Evolutionary conservation across 2,113 vertebrate species (phyloP), one percentile per base, ranked within the genome.

Genomic region (Theristicus caerulescens): DNA sequence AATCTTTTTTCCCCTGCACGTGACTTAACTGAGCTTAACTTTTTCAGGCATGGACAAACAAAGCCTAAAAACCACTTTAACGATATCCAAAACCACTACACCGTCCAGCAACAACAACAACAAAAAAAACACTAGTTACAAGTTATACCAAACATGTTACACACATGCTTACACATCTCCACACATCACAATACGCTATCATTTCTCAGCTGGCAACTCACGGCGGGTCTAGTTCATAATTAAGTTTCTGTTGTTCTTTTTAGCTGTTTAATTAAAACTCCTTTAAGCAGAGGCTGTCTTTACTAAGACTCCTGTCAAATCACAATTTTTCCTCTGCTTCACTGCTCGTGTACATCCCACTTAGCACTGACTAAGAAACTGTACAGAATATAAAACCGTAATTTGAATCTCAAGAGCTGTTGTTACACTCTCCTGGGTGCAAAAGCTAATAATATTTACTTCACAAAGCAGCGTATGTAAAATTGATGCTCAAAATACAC

Each of bases 201-300:
- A 18, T 3, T 49, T 81, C 96, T 71, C 87, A 94, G 89, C 72
- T 96, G 89, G 90, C 84, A 82, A 82, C 69, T 83, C 90, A n/a
- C 1, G 5, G 86, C 36, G 2, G 67, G 52, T 71, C 94, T 38
- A 67, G 58, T 21, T 85, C 21, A 4, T 51, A 78, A 84, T 86
- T 91, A 92, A 86, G 67, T 88, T 95, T 94, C 67, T 72, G 83
- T 86, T 96, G 78, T 82, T 96, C 90, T 93, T 88, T 90, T 94
- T 82, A 78, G 85, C 78, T 90, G 73, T 90, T 94, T 95, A 92
- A 96, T 96, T 95, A 95, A 96, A 94, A 96, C 78, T 90, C 90
- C 51, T 70, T 79, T 90, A 96, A 76, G 57, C 11, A 21, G 59
- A 64, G 52, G 32, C 67, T 73, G 44, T 40, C 95, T 86, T 81